Base-by-base conservation (phyloP, 2,888 invertebrate genomes). In the Platycheirus albimanus region DNA sequence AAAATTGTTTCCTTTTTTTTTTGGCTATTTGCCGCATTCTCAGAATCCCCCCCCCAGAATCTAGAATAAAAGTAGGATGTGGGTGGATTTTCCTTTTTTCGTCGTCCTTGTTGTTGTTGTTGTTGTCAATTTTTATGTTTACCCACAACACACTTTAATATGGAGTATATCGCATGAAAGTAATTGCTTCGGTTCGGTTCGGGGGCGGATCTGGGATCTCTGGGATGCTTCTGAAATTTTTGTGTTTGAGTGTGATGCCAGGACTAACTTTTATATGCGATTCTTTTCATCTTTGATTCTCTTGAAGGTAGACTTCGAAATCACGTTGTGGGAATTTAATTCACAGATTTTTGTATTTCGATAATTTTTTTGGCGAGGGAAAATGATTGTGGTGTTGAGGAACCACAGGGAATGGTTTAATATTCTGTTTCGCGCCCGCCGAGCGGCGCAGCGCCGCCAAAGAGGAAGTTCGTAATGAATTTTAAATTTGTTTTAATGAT, bases 1-100 rank as follows among this genome's bases (percentile, higher is more conserved):
- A 45, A 77, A 76, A 77, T 66, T 70, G 66, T 66, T 70, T 58
- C 66, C 70, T 56, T 75, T 63, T n/a, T n/a, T n/a, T 49, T 63
- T 51, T 41, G 49, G 52, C 19, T 20, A 47, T 38, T 49, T 64
- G 13, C 20, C 28, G 54, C 11, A 66, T 71, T 49, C 41, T 66
- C 7, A 61, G 43, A 43, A 61, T 41, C 56, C 17, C 24, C 7
- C 13, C 56, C n/a, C n/a, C n/a, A n/a, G n/a, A n/a, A n/a, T n/a
- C n/a, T n/a, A n/a, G n/a, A n/a, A n/a, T n/a, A n/a, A n/a, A n/a
- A n/a, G n/a, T n/a, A 41, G 56, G 41, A 56, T 41, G 13, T 43
- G 43, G 61, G 61, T 61, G 45, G 11, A 30, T 45, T 61, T 45
- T 43, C 45, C 43, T 28, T 61, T 43, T 41, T 43, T 61, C n/a